Percentiles rank a stretch among this genome's conserved stretches.
Evolutionary conservation across 1,140 invertebrate genomes (phyloP).

Genomic region (Holotrichia oblita): DNA sequence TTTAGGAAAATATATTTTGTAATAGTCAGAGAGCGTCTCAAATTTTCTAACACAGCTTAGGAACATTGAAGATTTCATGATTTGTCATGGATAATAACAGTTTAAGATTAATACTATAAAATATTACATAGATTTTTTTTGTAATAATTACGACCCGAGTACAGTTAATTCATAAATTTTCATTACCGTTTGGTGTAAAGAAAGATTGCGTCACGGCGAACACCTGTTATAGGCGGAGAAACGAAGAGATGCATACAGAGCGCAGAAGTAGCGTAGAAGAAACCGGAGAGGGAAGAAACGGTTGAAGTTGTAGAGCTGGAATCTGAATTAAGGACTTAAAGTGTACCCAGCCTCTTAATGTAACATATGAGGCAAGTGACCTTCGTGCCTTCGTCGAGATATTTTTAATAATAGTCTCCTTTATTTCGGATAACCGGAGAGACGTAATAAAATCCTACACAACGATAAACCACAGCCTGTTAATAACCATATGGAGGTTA

Average conservation of each 20-base stretch:
- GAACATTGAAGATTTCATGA: background rate
- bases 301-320: conserved; percentile 33
- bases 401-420: conserved; percentile 40
- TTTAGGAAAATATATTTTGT: too few species aligned
- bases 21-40: too few species aligned
- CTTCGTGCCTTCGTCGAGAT: conserved; percentile 37
- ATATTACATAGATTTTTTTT: conserved; percentile 29
- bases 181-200: conserved; percentile 1
- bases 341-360: conserved; percentile 28
- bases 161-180: conserved; percentile 35
- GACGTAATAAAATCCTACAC: conserved; percentile 40
- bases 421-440: conserved; percentile 39
- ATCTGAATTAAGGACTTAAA: conserved; percentile 32
- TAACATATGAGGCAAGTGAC: conserved; percentile 40
- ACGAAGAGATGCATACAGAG: background rate
- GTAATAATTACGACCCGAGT: conserved; percentile 20
- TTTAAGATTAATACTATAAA: background rate
- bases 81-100: conserved; percentile 21
- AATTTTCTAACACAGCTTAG: background rate
- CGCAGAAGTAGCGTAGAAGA: background rate
- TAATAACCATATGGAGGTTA: conserved; percentile 38
- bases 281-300: conserved; percentile 21
- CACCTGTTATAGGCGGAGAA: conserved; percentile 21
- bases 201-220: conserved; percentile 26
- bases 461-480: conserved; percentile 32